Conservation (phyloP, 2,113 vertebrate species). For the Rutilus rutilus region DNA sequence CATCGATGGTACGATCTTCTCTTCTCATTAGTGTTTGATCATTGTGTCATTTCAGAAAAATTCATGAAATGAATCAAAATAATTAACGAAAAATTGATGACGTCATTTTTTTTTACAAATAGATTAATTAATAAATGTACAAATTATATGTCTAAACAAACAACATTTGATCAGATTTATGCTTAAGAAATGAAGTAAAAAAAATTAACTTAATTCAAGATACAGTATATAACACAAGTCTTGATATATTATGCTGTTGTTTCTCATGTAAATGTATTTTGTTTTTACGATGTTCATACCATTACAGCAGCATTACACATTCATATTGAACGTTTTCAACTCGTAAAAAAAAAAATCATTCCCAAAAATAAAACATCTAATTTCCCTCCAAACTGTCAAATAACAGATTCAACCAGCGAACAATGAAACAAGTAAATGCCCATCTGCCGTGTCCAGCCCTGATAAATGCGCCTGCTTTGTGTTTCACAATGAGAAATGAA, state of each 20-base stretch:
- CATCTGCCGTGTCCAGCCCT: neutral
- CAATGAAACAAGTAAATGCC: conserved; percentile 2
- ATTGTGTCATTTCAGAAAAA: no score
- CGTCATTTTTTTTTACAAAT: neutral
- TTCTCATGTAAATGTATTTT: neutral
- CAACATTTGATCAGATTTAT: neutral
- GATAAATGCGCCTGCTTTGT: neutral
- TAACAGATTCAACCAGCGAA: neutral
- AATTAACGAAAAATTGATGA: neutral
- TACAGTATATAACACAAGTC: neutral
- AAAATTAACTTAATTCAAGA: neutral
- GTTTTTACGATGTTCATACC: conserved; percentile 42
- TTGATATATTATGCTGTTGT: neutral
- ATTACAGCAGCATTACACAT: conserved; percentile 8
- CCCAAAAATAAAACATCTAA: conserved; percentile 6
- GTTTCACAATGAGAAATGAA: conserved; percentile 9
- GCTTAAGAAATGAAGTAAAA: neutral
- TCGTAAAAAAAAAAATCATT: neutral
- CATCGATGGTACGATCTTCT: conserved; percentile 88
- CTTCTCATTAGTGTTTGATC: no score
- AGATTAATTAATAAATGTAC: neutral
- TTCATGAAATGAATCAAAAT: neutral
- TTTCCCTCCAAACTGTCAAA: conserved; percentile 14
- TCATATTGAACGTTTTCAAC: neutral
- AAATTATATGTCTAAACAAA: neutral